Evolutionary conservation across 2,888 invertebrate genomes (phyloP), one percentile per base, ranked within the genome.

Genomic region (Eilema caniola): DNA sequence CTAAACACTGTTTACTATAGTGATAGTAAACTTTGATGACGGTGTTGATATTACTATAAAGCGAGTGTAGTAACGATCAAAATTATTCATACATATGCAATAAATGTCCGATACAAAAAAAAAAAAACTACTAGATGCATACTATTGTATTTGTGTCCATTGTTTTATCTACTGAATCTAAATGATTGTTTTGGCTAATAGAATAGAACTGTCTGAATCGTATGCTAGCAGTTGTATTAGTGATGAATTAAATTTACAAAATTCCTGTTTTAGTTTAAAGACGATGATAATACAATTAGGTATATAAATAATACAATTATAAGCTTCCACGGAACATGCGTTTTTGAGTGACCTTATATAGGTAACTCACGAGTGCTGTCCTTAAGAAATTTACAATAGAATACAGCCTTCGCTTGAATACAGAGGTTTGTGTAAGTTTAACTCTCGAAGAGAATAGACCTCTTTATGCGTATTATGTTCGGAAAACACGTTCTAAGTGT

Each of bases 401-500:
- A 81, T 84, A 84, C 83, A 86, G 84, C 85, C 85, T 88, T 85
- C 86, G 78, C 69, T 82, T 79, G 73, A 78, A 85, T 89, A 88
- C 88, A 84, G 86, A 82, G 81, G 78, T 82, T 88, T 90, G 90
- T 91, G 78, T 83, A 82, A 81, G 79, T 84, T 82, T 74, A 79
- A 83, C 89, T 84, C 81, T 88, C 87, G 88, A 74, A 79, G 82
- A 80, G 85, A 75, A 79, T 84, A 86, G 86, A 88, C 85, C 86
- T 85, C 83, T 81, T 75, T 76, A 56, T 62, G 70, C 65, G 53
- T 71, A 70, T 61, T 70, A 73, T 73, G 65, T 66, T 68, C 71
- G 53, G 68, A 63, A 70, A 60, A 68, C 62, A 59, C 23, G 25
- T 64, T 28, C n/a, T 8, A 11, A 66, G 61, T 53, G 57, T 53